phyloP scores from a whole-genome alignment of 1,140 invertebrate genomes.

The Trichonephila clavipes region DNA sequence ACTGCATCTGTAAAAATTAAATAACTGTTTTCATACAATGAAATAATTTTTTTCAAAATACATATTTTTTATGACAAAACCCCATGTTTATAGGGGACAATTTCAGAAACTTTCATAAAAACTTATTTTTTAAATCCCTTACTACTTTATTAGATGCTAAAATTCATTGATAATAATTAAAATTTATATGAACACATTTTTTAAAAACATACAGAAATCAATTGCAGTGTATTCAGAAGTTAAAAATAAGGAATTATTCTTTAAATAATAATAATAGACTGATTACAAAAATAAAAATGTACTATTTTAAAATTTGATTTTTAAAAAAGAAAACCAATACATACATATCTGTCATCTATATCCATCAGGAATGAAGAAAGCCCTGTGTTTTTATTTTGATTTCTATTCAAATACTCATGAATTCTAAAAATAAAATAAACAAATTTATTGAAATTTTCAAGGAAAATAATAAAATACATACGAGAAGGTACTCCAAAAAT shows the following conservation, averaged over 20 bases:
- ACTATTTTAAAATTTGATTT: constrained; percentile 49
- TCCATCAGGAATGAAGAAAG: constrained; percentile 33
- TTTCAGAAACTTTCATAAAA: too few relatives aligned
- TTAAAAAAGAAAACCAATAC: constrained; percentile 37
- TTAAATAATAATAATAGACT: too few relatives aligned
- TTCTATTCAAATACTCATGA: constrained; percentile 43
- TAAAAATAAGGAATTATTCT: too few relatives aligned
- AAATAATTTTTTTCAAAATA: neutral
- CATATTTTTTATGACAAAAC: neutral
- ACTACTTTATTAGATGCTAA: too few relatives aligned
- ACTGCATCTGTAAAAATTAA: constrained; percentile 63
- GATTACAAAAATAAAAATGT: too few relatives aligned
- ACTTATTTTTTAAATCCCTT: too few relatives aligned
- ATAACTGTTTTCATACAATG: neutral
- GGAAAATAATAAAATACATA: neutral
- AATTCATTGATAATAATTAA: too few relatives aligned
- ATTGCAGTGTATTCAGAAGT: too few relatives aligned
- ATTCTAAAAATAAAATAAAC: constrained; percentile 43
- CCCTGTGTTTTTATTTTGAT: neutral
- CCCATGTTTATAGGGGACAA: neutral
- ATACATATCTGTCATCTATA: constrained; percentile 68
- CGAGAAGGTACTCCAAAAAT: too few relatives aligned
- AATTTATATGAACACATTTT: too few relatives aligned
- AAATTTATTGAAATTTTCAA: neutral
- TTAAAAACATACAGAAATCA: too few relatives aligned